Evolutionary conservation across 2,113 vertebrate genomes (phyloP).

Genomic region (Spheniscus mendiculus): DNA sequence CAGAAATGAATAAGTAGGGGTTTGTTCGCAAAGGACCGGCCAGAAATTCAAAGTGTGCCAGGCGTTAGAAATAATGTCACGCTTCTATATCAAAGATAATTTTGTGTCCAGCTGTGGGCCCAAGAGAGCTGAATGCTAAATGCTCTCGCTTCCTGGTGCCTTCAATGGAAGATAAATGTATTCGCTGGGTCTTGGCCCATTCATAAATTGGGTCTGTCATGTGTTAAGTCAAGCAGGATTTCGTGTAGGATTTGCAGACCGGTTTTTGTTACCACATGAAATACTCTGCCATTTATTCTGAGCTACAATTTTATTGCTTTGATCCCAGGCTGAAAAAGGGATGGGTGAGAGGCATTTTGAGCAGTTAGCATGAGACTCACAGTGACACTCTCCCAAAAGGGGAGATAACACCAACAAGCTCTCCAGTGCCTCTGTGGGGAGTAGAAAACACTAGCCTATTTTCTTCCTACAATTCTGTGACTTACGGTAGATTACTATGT

Average conservation of each 20-base stretch:
- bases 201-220: background rate
- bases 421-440: background rate
- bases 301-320: background rate
- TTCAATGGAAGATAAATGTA: background rate
- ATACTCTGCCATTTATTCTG: background rate
- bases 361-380: background rate
- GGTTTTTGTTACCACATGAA: background rate
- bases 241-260: background rate
- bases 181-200: background rate
- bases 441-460: background rate
- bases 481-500: background rate
- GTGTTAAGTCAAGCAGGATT: background rate
- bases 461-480: background rate
- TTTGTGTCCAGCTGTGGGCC: background rate
- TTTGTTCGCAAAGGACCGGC: background rate
- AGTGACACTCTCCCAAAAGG: fast-evolving
- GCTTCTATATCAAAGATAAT: background rate
- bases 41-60: background rate
- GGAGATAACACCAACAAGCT: background rate
- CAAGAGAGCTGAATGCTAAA: background rate
- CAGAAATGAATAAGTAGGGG: background rate
- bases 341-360: background rate
- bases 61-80: background rate
- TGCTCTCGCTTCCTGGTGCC: background rate
- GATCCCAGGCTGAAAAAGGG: background rate